Conservation (phyloP, 2,888 invertebrate species). For the Heliconius charithonia region DNA sequence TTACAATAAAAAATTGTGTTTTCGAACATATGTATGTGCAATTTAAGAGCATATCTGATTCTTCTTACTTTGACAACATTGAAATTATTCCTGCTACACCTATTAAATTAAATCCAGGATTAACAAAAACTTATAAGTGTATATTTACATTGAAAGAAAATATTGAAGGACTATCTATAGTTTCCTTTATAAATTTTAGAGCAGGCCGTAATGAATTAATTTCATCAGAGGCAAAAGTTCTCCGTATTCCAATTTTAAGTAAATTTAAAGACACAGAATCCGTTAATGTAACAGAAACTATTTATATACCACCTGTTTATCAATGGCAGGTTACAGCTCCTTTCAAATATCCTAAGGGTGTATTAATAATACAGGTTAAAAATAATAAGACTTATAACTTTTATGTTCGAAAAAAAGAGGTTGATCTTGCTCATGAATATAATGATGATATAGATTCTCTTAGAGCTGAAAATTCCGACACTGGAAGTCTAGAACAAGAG, state of each 20-base stretch:
- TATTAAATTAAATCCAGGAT: conserved; percentile 64
- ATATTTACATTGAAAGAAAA: conserved; percentile 57
- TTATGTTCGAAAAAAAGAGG: conserved; percentile 58
- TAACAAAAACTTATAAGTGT: conserved; percentile 59
- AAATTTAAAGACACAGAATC: conserved; percentile 50
- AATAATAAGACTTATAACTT: conserved; percentile 60
- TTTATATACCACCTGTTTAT: conserved; percentile 63
- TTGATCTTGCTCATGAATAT: conserved; percentile 52
- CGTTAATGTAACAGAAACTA: conserved; percentile 57
- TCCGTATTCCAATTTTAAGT: conserved; percentile 61
- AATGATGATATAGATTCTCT: conserved; percentile 51
- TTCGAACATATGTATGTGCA: conserved; percentile 58
- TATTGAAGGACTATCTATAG: conserved; percentile 48
- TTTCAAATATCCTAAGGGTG: conserved; percentile 57
- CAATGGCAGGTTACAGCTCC: conserved; percentile 64
- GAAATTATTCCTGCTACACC: conserved; percentile 60
- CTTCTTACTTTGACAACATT: conserved; percentile 54
- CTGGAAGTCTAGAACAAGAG: conserved; percentile 54
- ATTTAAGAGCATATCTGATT: conserved; percentile 62
- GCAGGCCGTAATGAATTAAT: conserved; percentile 55
- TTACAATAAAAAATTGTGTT: conserved; percentile 62
- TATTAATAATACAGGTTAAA: conserved; percentile 54
- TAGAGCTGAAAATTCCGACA: conserved; percentile 51
- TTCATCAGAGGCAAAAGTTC: conserved; percentile 54
- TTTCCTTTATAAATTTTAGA: conserved; percentile 62